Base-by-base conservation (phyloP, 2,888 invertebrate species). In the Folsomia manolachei region DNA sequence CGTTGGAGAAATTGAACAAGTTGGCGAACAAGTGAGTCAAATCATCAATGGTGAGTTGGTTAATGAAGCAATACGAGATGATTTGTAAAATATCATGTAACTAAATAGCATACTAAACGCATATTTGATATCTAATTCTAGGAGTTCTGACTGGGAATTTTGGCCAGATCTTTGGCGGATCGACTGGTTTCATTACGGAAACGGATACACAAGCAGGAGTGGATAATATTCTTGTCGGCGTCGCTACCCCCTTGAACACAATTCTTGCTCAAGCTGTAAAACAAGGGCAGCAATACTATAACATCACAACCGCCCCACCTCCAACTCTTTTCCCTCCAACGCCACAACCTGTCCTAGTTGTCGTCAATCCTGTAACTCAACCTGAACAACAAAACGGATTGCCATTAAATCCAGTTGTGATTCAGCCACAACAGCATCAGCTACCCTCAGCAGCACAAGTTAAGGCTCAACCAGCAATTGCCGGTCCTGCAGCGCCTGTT, bases 171-270 rank as follows among this genome's bases (percentile, higher is more conserved):
- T 67, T 67, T 19, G 19, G 19, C 1, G 67, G 67, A 7, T 21
- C 56, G n/a, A 60, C 67, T 7, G 53, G 67, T 25, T 67, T 67
- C 27, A 67, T 67, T n/a, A 23, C 23, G 24, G 67, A 67, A 4
- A 27, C 23, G 25, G 67, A 60, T 11, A 67, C 67, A 1, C 7
- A 67, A 67, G 14, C 18, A 1, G 67, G 67, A 1, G 60, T 67
- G 14, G 60, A 53, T 9, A 67, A 7, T n/a, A 67, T 67, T 26
- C 27, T 67, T 19, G 23, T 25, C 19, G 21, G 67, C 9, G 51
- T 67, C 53, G 7, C 56, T n/a, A 23, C 4, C 18, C 67, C 67
- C 24, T 24, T 67, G n/a, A 25, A 56, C 23, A 23, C 27, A 1
- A 21, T 67, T 2, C 24, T 53, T 19, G 26, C 51, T 21, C 23